Base-by-base conservation (phyloP, 2,888 invertebrate species). In the Lycophotia porphyrea region DNA sequence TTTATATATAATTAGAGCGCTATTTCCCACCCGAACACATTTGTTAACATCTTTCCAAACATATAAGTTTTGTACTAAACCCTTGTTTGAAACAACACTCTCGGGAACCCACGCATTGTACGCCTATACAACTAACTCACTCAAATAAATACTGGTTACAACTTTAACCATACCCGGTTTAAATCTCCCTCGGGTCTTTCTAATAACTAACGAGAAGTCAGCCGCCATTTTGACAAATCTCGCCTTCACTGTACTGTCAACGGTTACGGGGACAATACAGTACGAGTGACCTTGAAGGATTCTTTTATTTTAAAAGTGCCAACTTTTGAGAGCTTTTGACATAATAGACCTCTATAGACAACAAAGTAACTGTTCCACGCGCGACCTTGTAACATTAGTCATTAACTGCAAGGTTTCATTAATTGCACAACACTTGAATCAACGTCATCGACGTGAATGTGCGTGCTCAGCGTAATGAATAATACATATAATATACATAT, bases 91-190 rank as follows among this genome's bases (percentile, higher is more conserved):
- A 81, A 81, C 75, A 77, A 71, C 27, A 71, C 73, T 75, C 74
- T 42, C 47, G 60, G 76, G 42, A 42, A 34, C 63, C 71, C 66
- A 74, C 65, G 58, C 67, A 31, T 44, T 36, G 68, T 73, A 66
- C 66, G 65, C 76, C 73, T 52, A 73, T 74, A 74, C 44, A 69
- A 79, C 70, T 76, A 70, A 84, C 72, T 71, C 47, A 75, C 61
- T 74, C 36, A 61, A 61, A 79, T 85, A 85, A 78, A 87, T 77
- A 77, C 75, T 80, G 71, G 73, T 81, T 82, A 74, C 63, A 63
- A 81, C 52, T 77, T 87, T 87, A 80, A 74, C 79, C 63, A 72
- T 67, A 65, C 72, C 52, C 52, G 39, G 71, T 68, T 47, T 49
- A 61, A 78, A 71, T 63, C 63, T 63, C 71, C 64, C 64, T 42